A percentile compares a stretch with the other conserved stretches of the same genome.
Conservation (phyloP, 2,888 invertebrate species). For the Ariolimax columbianus region DNA sequence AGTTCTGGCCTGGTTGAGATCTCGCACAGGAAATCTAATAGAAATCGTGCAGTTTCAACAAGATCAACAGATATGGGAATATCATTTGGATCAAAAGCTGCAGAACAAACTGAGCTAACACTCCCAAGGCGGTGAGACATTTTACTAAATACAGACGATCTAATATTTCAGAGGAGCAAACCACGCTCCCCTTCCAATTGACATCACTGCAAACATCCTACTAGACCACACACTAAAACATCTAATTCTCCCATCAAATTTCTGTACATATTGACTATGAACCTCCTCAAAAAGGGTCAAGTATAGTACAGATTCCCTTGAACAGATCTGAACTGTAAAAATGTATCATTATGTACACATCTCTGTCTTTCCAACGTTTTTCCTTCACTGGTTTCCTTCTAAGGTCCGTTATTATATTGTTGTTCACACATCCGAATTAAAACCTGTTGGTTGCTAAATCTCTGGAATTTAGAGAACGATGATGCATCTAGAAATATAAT, state of each 20-base stretch:
- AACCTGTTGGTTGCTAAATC: no score
- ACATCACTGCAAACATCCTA: not conserved
- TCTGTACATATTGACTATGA: not conserved
- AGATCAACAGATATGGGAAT: conserved; percentile 58
- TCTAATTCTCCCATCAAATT: not conserved
- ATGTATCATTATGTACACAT: not conserved
- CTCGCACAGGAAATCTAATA: conserved; percentile 67
- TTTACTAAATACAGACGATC: not conserved
- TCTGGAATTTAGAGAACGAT: no score
- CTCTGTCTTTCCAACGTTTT: not conserved
- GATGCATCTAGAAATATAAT: no score
- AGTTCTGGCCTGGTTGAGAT: conserved; percentile 66
- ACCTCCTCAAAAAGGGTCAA: not conserved
- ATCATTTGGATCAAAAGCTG: conserved; percentile 48
- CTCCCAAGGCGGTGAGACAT: conserved; percentile 42
- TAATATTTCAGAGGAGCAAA: conserved; percentile 13
- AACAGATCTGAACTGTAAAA: not conserved
- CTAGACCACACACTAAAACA: not conserved
- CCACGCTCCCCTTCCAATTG: not conserved
- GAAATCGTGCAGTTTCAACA: conserved; percentile 59
- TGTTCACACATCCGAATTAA: no score
- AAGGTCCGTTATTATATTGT: no score
- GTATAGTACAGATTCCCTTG: not conserved
- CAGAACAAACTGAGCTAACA: conserved; percentile 35
- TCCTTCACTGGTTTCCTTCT: not conserved